Conservation (phyloP, 2,113 vertebrate genomes). For the Mola mola region DNA sequence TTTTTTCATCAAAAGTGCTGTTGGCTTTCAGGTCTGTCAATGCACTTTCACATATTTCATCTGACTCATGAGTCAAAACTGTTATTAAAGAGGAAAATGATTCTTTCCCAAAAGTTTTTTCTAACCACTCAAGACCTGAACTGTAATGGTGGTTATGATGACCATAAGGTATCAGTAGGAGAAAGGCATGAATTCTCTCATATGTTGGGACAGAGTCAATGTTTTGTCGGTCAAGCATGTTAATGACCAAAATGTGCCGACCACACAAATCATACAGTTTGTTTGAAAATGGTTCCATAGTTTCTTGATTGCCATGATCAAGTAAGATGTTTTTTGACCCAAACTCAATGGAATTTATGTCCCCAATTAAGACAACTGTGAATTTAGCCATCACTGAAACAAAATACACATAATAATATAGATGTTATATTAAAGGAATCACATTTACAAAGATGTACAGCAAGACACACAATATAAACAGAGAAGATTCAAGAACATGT, state of each 20-base stretch:
- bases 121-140: slow-evolving; percentile 27
- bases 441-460: too few relatives aligned
- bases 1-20: slow-evolving; percentile 22
- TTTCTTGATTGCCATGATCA: slow-evolving; percentile 2
- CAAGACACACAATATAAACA: too few relatives aligned
- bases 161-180: slow-evolving; percentile 42
- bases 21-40: slow-evolving; percentile 18
- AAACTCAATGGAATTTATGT: slow-evolving; percentile 24
- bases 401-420: neutral
- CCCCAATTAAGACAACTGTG: slow-evolving; percentile 45
- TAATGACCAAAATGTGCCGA: slow-evolving; percentile 27
- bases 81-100: slow-evolving; percentile 27
- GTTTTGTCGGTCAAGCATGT: slow-evolving; percentile 32
- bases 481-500: too few relatives aligned
- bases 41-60: slow-evolving; percentile 28
- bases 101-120: slow-evolving; percentile 29
- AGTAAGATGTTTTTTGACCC: slow-evolving; percentile 34
- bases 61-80: slow-evolving; percentile 29
- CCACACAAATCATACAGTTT: slow-evolving; percentile 41
- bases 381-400: slow-evolving; percentile 23
- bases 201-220: neutral
- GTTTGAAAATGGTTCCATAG: neutral
- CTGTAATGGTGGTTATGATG: slow-evolving; percentile 19
- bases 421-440: too few relatives aligned
- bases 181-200: slow-evolving; percentile 12